Evolutionary conservation across 2,888 invertebrate species (phyloP).

Genomic region (Exephanes ischioxanthus): DNA sequence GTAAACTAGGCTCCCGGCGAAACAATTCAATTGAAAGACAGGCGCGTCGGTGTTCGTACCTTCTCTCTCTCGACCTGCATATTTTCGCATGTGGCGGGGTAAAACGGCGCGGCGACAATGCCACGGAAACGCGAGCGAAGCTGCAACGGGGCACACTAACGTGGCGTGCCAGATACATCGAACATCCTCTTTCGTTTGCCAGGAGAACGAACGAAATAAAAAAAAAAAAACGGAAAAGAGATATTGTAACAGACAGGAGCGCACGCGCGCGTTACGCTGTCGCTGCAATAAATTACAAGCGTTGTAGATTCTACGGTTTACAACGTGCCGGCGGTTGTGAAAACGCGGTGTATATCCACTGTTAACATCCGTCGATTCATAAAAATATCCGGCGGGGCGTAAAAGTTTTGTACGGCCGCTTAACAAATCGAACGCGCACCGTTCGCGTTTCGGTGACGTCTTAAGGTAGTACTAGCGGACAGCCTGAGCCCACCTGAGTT

Average conservation of each 20-base stretch:
- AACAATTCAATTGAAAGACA: constrained; percentile 56
- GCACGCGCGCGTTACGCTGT: constrained; percentile 61
- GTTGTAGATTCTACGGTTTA: constrained; percentile 29
- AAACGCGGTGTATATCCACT: constrained; percentile 43
- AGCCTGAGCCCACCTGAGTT: too few species aligned
- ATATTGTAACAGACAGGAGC: constrained; percentile 21
- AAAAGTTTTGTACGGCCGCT: constrained; percentile 44
- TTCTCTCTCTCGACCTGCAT: constrained; percentile 69
- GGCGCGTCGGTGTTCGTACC: constrained; percentile 25
- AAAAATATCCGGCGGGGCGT: constrained; percentile 56
- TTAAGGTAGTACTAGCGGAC: neutral
- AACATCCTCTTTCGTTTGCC: constrained; percentile 63
- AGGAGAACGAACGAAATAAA: constrained; percentile 50
- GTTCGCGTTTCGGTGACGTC: neutral
- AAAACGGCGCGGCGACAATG: constrained; percentile 76
- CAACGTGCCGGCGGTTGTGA: constrained; percentile 7
- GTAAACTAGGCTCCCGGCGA: constrained; percentile 30
- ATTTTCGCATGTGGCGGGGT: constrained; percentile 70
- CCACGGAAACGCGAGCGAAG: constrained; percentile 80
- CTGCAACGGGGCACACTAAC: constrained; percentile 34
- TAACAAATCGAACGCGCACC: constrained; percentile 49
- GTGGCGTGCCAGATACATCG: constrained; percentile 66
- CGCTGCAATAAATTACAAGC: constrained; percentile 63
- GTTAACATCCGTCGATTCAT: constrained; percentile 60
- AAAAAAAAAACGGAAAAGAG: constrained; percentile 8